phyloP scores from a whole-genome alignment of 2,113 vertebrate genomes.

The Myotis lucifugus region DNA sequence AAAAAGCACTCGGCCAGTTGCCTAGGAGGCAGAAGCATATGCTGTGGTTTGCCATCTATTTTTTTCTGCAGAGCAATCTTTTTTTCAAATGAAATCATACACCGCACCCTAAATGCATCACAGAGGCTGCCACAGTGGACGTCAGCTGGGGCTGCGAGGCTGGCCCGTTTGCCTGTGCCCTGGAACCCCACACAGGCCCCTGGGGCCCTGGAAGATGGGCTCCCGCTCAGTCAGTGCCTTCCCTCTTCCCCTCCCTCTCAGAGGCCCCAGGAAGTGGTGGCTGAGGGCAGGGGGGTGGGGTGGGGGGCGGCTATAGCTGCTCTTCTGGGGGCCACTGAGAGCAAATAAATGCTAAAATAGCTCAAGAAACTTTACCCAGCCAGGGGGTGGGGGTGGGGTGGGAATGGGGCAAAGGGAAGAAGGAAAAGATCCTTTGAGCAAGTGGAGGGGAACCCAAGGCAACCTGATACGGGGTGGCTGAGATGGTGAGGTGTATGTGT shows the following conservation, averaged over 20 bases:
- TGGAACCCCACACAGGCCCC: background rate
- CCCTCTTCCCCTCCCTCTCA: fast-evolving
- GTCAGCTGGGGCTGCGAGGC: background rate
- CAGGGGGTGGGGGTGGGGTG: fast-evolving
- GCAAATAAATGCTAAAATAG: background rate
- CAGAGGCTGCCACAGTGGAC: background rate
- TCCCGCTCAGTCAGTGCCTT: background rate
- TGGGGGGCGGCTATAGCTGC: background rate
- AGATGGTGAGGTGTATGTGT: fast-evolving
- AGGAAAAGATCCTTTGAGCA: background rate
- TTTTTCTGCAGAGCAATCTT: constrained; percentile 21
- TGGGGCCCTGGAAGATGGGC: background rate
- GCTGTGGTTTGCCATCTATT: constrained; percentile 14
- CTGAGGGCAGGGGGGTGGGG: background rate
- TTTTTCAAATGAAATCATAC: constrained; percentile 21
- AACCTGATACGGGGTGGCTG: background rate
- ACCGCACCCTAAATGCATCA: background rate
- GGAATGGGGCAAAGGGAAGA: background rate
- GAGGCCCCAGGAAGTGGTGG: background rate
- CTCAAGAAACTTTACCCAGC: background rate
- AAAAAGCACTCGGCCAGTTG: background rate
- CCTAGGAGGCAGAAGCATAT: background rate
- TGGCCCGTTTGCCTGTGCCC: background rate
- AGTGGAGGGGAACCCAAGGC: no score
- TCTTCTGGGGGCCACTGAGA: background rate